phyloP scores from a whole-genome alignment of 2,113 vertebrate species.

The Hystrix cristata region DNA sequence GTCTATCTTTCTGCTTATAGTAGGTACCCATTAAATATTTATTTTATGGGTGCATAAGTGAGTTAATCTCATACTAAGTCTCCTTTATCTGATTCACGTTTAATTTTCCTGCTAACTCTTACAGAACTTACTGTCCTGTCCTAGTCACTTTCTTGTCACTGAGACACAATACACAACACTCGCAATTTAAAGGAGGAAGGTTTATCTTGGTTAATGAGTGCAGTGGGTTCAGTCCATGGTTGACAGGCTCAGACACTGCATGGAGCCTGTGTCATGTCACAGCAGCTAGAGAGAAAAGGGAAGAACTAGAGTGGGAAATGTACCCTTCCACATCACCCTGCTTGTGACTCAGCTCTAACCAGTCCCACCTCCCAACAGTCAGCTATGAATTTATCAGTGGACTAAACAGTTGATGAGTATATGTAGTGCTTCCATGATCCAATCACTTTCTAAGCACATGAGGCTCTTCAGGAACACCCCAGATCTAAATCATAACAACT shows the following conservation, averaged over 20 bases:
- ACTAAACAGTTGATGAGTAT: not conserved
- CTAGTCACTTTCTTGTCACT: not conserved
- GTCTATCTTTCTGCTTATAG: not conserved
- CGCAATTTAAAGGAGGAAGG: not conserved
- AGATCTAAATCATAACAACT: not conserved
- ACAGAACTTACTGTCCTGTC: not conserved
- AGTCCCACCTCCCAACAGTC: not conserved
- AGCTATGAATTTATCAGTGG: not conserved
- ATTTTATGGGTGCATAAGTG: not conserved
- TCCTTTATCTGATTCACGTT: not conserved
- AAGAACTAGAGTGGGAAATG: not conserved
- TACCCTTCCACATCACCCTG: not conserved
- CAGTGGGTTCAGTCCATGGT: not conserved
- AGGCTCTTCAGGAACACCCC: not conserved
- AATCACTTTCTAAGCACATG: not conserved
- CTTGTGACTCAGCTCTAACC: not conserved
- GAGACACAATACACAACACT: not conserved
- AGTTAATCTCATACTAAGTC: not conserved
- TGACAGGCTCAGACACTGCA: not conserved
- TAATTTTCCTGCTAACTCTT: not conserved
- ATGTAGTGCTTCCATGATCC: not conserved
- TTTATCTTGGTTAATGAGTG: not conserved
- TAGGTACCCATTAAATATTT: not conserved
- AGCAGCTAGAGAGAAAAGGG: not conserved
- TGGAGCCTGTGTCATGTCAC: not conserved